Evolutionary conservation across 2,888 invertebrate genomes (phyloP), one percentile per base, ranked within the genome.

Genomic region (Drosophila borborema): DNA sequence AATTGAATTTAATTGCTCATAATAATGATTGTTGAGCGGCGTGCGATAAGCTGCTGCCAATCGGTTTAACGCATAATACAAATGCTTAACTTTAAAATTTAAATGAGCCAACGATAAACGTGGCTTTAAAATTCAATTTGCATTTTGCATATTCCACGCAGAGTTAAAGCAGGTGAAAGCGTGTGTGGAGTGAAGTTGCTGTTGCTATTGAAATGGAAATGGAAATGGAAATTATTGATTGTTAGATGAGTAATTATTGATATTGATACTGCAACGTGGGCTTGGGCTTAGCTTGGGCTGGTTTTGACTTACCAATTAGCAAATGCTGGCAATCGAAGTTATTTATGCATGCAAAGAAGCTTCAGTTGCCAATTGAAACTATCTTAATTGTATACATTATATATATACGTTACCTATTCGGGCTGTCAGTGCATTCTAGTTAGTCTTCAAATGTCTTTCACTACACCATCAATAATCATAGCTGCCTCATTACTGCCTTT

Each of bases 1-100:
- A 23, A 54, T 38, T 9, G 36, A 18, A 36, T 34, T 77, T 56
- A 74, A 74, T 60, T 63, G 69, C 40, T 62, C 66, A 66, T 56
- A 48, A 65, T 55, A 48, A 64, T 64, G 45, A 41, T 55, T 49
- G 23, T 31, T n/a, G 14, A 16, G 38, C 58, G 41, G 10, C 28
- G 62, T 16, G 48, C 51, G 34, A 43, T 66, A 45, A 64, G 40
- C 53, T 16, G 53, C 54, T 55, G 41, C 0, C 18, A 69, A 63
- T 71, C 45, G 20, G 34, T 20, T 70, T 41, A 46, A 20, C 20
- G 36, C 36, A 40, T 20, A 41, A 28, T 43, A 10, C 20, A 70
- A 72, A 60, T 16, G 45, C n/a, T 70, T 53, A 53, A 46, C 45
- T 58, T 55, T 41, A n/a, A 14, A 40, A 48, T 70, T 70, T 31